phyloP scores from a whole-genome alignment of 2,113 vertebrate species.

The Prunella fulvescens region DNA sequence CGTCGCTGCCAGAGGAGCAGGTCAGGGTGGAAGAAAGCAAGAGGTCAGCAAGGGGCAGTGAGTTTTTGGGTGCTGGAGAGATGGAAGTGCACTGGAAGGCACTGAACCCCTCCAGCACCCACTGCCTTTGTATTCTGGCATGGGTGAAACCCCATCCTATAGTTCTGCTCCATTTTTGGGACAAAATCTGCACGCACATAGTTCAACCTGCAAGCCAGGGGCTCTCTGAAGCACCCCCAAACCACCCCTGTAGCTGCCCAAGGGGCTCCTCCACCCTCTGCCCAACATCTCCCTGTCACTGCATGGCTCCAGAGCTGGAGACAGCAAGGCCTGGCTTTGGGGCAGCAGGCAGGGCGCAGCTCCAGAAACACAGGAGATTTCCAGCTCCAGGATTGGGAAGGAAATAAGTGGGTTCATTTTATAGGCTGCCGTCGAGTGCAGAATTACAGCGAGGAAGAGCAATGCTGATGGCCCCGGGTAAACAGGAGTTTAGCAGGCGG shows the following conservation, averaged over 20 bases:
- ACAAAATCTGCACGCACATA: neutral
- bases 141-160: neutral
- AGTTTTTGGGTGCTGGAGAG: neutral
- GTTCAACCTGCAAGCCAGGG: neutral
- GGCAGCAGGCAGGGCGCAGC: neutral
- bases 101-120: neutral
- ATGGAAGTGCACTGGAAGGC: neutral
- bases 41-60: neutral
- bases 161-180: neutral
- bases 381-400: neutral
- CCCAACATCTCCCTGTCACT: neutral
- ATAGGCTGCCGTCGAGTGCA: slow-evolving; percentile 26
- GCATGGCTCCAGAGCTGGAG: neutral
- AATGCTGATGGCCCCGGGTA: slow-evolving; percentile 58
- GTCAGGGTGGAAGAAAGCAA: neutral
- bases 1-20: slow-evolving; percentile 75
- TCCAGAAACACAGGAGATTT: neutral
- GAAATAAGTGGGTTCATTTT: slow-evolving; percentile 58
- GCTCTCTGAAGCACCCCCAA: neutral
- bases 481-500: slow-evolving; percentile 72
- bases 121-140: neutral
- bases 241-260: neutral
- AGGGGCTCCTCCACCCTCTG: neutral
- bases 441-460: slow-evolving; percentile 65
- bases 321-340: neutral